These are phyloP conservation scores for Vicugna pacos DNA, from an alignment of 2,113 vertebrate species.

Conservation along the genomic window DNA sequence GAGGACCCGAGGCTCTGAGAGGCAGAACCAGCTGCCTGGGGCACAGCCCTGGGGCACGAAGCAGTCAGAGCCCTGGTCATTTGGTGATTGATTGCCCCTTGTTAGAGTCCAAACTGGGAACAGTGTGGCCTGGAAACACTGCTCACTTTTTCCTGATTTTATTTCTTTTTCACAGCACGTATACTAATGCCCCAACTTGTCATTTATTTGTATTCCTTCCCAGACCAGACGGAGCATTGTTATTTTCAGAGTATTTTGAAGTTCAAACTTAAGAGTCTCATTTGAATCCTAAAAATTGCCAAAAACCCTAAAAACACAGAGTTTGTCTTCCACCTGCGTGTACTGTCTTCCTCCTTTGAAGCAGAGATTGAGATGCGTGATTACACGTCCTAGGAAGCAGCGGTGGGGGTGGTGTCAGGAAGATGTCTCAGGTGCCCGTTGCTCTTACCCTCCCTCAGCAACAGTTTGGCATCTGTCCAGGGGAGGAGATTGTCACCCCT, in stretches of 20 bases:
- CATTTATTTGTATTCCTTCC: not conserved
- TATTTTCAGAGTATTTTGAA: not conserved
- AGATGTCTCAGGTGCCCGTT: not conserved
- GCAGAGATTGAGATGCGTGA: not conserved
- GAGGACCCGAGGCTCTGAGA: not conserved
- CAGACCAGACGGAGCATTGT: not conserved
- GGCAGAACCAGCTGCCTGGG: not conserved
- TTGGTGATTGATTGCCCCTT: not conserved
- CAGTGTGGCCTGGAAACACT: not conserved
- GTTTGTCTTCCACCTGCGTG: not conserved
- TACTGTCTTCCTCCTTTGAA: not conserved
- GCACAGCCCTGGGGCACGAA: not conserved
- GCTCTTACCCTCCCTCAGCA: not conserved
- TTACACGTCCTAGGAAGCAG: not conserved
- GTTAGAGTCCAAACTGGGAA: not conserved
- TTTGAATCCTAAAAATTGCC: not conserved
- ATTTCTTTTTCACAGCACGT: not conserved
- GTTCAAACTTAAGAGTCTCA: not conserved
- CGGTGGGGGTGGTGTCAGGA: not conserved
- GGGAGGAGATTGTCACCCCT: not conserved
- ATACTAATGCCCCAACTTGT: not conserved
- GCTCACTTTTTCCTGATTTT: not conserved
- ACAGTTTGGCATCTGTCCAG: not conserved
- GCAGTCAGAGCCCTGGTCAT: not conserved
- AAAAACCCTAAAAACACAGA: not conserved